Evolutionary conservation across 2,888 invertebrate genomes (phyloP).

Genomic region (Amblyteles armatorius): DNA sequence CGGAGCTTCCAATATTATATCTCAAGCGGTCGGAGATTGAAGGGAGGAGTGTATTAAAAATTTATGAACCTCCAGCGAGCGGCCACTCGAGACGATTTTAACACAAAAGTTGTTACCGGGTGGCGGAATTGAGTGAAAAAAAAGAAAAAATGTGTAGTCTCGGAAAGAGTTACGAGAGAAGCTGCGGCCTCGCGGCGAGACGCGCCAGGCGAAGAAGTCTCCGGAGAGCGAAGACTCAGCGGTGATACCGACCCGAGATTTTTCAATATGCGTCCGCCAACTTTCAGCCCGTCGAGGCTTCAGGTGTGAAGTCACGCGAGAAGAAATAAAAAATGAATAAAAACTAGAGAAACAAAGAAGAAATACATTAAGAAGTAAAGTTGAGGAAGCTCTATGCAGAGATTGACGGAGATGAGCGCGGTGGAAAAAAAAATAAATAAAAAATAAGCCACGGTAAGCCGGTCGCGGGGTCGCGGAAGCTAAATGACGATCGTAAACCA

Average conservation of each 20-base stretch:
- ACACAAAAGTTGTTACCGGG: slow-evolving; percentile 52
- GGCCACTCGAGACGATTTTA: slow-evolving; percentile 51
- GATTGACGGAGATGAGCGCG: neutral
- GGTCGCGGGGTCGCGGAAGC: slow-evolving; percentile 45
- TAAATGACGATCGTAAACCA: slow-evolving; percentile 66
- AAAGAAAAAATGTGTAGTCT: slow-evolving; percentile 2
- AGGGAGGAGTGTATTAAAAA: slow-evolving; percentile 41
- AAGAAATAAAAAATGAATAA: neutral
- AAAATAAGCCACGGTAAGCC: slow-evolving; percentile 40
- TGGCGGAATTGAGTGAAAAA: slow-evolving; percentile 39
- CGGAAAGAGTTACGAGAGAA: slow-evolving; percentile 19
- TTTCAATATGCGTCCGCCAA: slow-evolving; percentile 42
- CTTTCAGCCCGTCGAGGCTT: slow-evolving; percentile 2
- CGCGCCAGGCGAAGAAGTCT: slow-evolving; percentile 23
- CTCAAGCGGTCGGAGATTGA: neutral
- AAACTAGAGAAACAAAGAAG: slow-evolving; percentile 35
- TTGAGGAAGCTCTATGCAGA: neutral
- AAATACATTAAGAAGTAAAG: slow-evolving; percentile 43
- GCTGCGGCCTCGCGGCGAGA: slow-evolving; percentile 19
- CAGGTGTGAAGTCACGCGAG: slow-evolving; percentile 15
- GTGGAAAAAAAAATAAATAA: slow-evolving; percentile 14
- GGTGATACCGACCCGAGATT: slow-evolving; percentile 53
- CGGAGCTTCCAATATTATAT: slow-evolving; percentile 36
- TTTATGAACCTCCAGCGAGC: slow-evolving; percentile 44
- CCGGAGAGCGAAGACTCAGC: slow-evolving; percentile 31